Base-by-base conservation (phyloP, 2,797 vertebrate species). In the Danio kyathit region DNA sequence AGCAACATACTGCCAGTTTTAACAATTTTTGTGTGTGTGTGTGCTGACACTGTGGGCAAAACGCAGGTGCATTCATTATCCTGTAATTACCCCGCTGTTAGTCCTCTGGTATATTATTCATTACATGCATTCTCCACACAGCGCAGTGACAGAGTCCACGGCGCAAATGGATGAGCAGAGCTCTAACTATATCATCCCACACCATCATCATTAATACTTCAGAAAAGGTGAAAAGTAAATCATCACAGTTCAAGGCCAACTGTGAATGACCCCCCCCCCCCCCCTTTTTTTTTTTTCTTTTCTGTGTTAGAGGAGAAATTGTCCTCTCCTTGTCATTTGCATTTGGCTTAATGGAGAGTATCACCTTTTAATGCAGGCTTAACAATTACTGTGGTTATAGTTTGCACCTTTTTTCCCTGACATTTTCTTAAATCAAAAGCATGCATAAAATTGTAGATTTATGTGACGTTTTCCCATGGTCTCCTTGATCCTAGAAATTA, bases 21-120 rank as follows among this genome's bases (percentile, higher is more conserved):
- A 82, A 61, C 76, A 13, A 73, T 17, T 61, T 52, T 44, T 63
- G 17, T 52, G 40, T 21, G 51, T 84, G 81, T 86, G 84, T 29
- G 79, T 86, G 77, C 86, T 91, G 91, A 93, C 91, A 91, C 91
- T 92, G 90, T 91, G 85, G 86, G 85, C 84, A 91, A 91, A 92
- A 92, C 86, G 83, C 91, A 93, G 91, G 92, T 93, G 90, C 92
- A 94, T 94, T 94, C 89, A 94, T 95, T 94, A 94, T 90, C 85
- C 84, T 80, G 88, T 93, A 94, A 94, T 94, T 94, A 93, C 90
- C 93, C 91, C 54, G 89, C 92, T 93, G 93, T 93, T 93, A 89
- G 89, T 91, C 89, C 85, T 87, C 88, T 90, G 89, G 86, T 92
- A 88, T 90, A 91, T 94, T 92, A 94, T 90, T 93, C 91, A 93